Percentiles rank a stretch among this genome's conserved stretches.
phyloP scores from a whole-genome alignment of 1,140 invertebrate genomes.

The Euwallacea similis region DNA sequence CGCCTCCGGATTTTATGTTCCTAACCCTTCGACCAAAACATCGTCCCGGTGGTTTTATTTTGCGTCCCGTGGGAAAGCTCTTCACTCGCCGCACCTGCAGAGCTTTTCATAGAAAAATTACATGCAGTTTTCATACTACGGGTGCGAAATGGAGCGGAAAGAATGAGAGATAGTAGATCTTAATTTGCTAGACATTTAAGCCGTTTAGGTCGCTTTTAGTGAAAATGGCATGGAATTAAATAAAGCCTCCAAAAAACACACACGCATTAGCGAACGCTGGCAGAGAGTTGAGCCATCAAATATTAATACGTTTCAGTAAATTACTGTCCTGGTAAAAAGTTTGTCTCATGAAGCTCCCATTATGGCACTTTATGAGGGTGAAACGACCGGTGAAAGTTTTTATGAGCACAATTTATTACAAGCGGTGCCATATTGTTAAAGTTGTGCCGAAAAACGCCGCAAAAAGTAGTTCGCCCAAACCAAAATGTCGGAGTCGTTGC shows the following conservation, averaged over 20 bases:
- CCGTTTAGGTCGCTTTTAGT: neutral
- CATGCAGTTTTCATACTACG: neutral
- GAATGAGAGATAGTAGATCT: neutral
- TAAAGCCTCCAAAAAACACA: neutral
- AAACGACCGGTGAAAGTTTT: slow-evolving; percentile 36
- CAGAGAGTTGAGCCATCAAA: slow-evolving; percentile 26
- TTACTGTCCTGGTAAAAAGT: slow-evolving; percentile 32
- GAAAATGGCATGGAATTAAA: slow-evolving; percentile 2
- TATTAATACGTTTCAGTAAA: slow-evolving; percentile 30
- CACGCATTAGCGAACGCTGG: slow-evolving; percentile 1
- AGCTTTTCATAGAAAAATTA: slow-evolving; percentile 7
- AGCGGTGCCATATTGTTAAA: slow-evolving; percentile 31
- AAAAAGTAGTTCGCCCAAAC: slow-evolving; percentile 19
- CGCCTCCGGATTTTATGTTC: slow-evolving; percentile 5
- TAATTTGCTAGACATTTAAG: neutral
- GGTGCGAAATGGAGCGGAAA: slow-evolving; percentile 2
- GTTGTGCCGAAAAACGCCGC: slow-evolving; percentile 24
- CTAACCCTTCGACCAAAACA: neutral
- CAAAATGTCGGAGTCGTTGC: neutral
- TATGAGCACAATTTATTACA: slow-evolving; percentile 32
- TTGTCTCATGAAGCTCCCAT: slow-evolving; percentile 34
- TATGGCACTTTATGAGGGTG: slow-evolving; percentile 37
- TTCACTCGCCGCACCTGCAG: slow-evolving; percentile 7
- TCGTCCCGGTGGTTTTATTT: neutral
- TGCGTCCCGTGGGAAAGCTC: slow-evolving; percentile 9